These are phyloP conservation scores for Bovichtus variegatus DNA, from an alignment of 2,797 vertebrate species.

Conservation along the genomic window DNA sequence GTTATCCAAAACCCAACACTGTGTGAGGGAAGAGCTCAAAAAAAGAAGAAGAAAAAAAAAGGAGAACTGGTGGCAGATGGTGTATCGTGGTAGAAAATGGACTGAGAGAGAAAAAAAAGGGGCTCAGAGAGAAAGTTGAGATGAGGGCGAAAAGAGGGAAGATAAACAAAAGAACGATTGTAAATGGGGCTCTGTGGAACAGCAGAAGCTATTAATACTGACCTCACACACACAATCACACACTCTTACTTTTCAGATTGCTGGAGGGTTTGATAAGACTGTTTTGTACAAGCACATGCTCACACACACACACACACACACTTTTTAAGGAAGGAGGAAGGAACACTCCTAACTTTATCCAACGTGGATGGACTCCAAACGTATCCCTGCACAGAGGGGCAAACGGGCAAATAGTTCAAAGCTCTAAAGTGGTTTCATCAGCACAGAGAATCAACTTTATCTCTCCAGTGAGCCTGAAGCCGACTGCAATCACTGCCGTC, in stretches of 20 bases:
- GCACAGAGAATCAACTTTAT: conserved; percentile 46
- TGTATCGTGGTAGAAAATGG: neutral
- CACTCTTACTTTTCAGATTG: conserved; percentile 33
- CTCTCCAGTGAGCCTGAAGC: conserved; percentile 26
- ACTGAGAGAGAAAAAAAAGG: neutral
- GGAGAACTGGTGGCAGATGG: neutral
- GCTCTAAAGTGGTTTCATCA: conserved; percentile 45
- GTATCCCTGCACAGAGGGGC: conserved; percentile 42
- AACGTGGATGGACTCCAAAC: conserved; percentile 57
- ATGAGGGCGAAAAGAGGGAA: neutral
- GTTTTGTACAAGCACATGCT: conserved; percentile 24
- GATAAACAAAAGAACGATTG: conserved; percentile 55
- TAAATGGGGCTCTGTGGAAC: conserved; percentile 39
- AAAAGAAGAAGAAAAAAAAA: neutral
- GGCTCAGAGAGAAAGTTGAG: conserved; percentile 6
- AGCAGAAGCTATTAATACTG: conserved; percentile 63
- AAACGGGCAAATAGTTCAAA: conserved; percentile 51
- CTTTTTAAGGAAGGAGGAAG: conserved; percentile 27
- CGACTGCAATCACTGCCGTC: conserved; percentile 39
- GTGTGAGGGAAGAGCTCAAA: neutral
- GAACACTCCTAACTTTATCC: conserved; percentile 57
- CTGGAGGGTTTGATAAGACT: conserved; percentile 45
- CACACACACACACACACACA: no score
- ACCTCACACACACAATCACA: conserved; percentile 23
- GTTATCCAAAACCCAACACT: neutral